Base-by-base conservation (phyloP, 2,113 vertebrate genomes). In the Pseudorhombus dupliciocellatus region DNA sequence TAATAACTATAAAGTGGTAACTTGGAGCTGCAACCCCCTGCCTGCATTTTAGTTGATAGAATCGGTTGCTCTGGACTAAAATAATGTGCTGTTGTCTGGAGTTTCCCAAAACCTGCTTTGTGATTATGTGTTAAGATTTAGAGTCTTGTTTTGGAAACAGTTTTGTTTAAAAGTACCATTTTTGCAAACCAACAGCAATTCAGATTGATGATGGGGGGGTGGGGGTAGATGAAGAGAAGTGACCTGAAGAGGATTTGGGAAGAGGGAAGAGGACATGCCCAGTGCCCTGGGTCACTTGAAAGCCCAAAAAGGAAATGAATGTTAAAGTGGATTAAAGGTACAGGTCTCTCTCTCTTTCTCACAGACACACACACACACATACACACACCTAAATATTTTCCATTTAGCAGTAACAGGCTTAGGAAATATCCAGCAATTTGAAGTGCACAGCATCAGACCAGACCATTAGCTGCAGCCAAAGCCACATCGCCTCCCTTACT, bases 351-450 rank as follows among this genome's bases (percentile, higher is more conserved):
- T 5, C 44, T 5, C 44, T 5, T 16, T 6, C 44, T 6, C 15
- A 46, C 44, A 46, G 16, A 46, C 44, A 42, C 40, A 42, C 40
- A 42, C 40, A 42, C 77, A 58, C 72, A 75, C 34, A 67, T 68
- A 67, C 63, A 66, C 70, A 46, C 44, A 22, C 46, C 18, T 18
- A 20, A 4, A 20, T 4, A 52, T 84, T 87, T 88, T 89, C 79
- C 83, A 87, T 86, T 89, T 84, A 79, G 66, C 78, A 58, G 62
- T 91, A 91, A 91, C 88, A 91, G 87, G 87, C 88, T 91, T 91
- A 87, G 67, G 77, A 81, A 81, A 73, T 81, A 85, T 84, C 75
- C 66, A 50, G 83, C 20, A 22, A 84, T 85, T 84, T 80, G 67
- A 84, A 75, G 70, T 79, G 54, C 80, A 77, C 80, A 75, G 58